Evolutionary conservation across 2,888 invertebrate genomes (phyloP), one percentile per base, ranked within the genome.

Genomic region (Pandemis cinnamomeana): DNA sequence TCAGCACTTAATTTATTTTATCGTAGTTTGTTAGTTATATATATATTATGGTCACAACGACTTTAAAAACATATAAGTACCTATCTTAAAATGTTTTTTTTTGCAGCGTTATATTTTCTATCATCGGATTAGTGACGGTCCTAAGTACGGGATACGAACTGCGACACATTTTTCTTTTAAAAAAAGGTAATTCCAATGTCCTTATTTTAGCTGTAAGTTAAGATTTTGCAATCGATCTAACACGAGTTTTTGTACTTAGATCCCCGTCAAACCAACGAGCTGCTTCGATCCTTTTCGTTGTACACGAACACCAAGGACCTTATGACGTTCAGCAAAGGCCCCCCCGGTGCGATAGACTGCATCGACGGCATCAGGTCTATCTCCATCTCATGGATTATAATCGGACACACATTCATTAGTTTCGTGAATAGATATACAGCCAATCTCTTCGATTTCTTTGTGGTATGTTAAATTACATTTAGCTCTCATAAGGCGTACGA

Each of bases 351-450:
- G 11, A 77, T 94, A 62, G 80, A 86, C 48, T 93, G 93, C 78
- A 77, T 94, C 20, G 87, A 92, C 78, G 94, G 94, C 0, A 84
- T 94, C 11, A 84, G 91, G 72, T 81, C 88, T 0, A 67, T 93
- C 0, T 89, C 91, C n/a, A 91, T 92, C 85, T 73, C 87, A 41
- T 94, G 94, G 94, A 85, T 94, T 13, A 80, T 94, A 7, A 42
- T 89, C 11, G 89, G 89, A 0, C 94, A 94, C 71, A 79, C 83
- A 0, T 84, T 82, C n/a, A 10, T 51, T 6, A 27, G 13, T 11
- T 67, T 70, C 44, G 11, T 51, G 2, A 66, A 70, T 42, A 27
- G 27, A 63, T 41, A 13, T 6, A n/a, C 5, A 7, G 11, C 41
- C 10, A 53, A 48, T 6, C 46, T 63, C 1, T 63, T 48, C 46